Evolutionary conservation across 2,797 vertebrate genomes (phyloP).

Genomic region (Graptemys geographica): DNA sequence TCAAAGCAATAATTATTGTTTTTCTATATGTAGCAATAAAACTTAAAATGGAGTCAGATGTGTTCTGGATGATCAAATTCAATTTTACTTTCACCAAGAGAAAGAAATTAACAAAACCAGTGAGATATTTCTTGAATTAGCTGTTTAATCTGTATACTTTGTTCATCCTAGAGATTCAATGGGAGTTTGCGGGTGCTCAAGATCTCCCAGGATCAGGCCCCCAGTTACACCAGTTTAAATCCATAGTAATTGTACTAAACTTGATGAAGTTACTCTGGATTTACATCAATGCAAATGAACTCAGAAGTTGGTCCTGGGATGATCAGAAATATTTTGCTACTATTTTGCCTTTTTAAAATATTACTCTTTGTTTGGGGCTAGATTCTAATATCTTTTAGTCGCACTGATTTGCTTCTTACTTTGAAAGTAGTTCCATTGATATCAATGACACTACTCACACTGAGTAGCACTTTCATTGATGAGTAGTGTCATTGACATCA

Average conservation of each 20-base stretch:
- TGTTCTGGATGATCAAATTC: slow-evolving; percentile 45
- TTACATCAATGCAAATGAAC: background rate
- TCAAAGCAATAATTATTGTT: slow-evolving; percentile 42
- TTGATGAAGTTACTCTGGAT: background rate
- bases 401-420: background rate
- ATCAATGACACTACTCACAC: background rate
- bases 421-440: background rate
- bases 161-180: slow-evolving; percentile 23
- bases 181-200: background rate
- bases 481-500: background rate
- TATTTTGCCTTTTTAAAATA: background rate
- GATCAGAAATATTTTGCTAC: slow-evolving; percentile 9
- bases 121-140: slow-evolving; percentile 47
- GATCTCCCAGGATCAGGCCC: background rate
- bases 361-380: background rate
- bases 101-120: slow-evolving; percentile 48
- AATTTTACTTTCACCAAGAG: background rate
- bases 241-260: background rate
- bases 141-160: background rate
- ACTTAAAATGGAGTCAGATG: slow-evolving; percentile 21
- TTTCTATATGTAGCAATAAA: slow-evolving; percentile 67
- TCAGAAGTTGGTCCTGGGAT: background rate
- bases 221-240: background rate
- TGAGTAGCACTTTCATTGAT: background rate
- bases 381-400: background rate